Base-by-base conservation (phyloP, 2,888 invertebrate genomes). In the Drosophila acutilabella region DNA sequence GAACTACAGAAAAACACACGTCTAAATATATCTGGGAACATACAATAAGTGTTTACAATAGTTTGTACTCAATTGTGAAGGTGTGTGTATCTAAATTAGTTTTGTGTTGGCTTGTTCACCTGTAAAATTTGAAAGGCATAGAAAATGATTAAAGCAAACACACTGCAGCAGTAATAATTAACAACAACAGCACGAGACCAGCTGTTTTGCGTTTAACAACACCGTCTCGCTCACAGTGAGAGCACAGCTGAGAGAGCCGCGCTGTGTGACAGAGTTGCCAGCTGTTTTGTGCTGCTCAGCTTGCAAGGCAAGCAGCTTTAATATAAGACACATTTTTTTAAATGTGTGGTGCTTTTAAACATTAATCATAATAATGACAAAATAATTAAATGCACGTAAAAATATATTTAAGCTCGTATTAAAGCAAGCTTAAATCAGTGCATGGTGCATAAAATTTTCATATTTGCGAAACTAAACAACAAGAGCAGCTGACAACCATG, bases 181-280 rank as follows among this genome's bases (percentile, higher is more conserved):
- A n/a, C 41, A 52, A 38, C 47, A 66, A 57, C 36, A 48, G 16
- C 47, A 50, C 38, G 20, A 16, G 20, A 64, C 57, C 81, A 72
- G 81, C 81, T 86, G 81, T 71, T 74, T 47, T 40, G 42, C 59
- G 76, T 72, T 79, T 77, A 78, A 54, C 80, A 87, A 69, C 85
- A 81, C 77, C 51, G 78, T 44, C 54, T 64, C 64, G 23, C 14
- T 18, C 41, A 8, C 30, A 4, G 8, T 13, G 60, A 61, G 42
- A 54, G 58, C 58, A 23, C 58, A 41, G 50, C 61, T 67, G 47
- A 64, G 71, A 57, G 64, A 2, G 10, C 6, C 2, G 30, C 30
- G 30, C 7, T 40, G 14, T 40, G 40, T 23, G 36, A 14, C 44
- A 85, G 81, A 58, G 85, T n/a, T 85, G 78, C 41, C 75, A 71